Evolutionary conservation across 2,888 invertebrate genomes (phyloP).

Genomic region (Sminthurides aquaticus): DNA sequence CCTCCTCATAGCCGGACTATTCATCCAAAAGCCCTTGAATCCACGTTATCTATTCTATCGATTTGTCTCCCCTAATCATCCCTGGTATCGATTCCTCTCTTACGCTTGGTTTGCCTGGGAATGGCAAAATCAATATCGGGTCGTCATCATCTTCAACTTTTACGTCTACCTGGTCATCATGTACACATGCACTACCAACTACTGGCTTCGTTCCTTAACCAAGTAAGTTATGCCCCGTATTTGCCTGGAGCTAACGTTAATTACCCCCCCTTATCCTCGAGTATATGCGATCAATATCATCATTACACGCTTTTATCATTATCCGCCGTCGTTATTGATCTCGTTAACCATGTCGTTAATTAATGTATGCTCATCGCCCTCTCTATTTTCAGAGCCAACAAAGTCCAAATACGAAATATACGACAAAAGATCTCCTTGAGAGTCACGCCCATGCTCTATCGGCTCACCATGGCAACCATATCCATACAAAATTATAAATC

Average conservation of each 20-base stretch:
- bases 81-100: slow-evolving; percentile 1
- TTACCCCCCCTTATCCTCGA: too few relatives aligned
- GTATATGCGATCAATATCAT: too few relatives aligned
- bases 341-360: too few relatives aligned
- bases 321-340: too few relatives aligned
- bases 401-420: too few relatives aligned
- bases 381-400: too few relatives aligned
- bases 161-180: slow-evolving; percentile 9
- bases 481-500: slow-evolving; percentile 9
- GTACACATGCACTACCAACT: slow-evolving; percentile 7
- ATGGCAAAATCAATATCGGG: slow-evolving; percentile 9
- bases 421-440: background rate
- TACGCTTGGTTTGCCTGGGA: slow-evolving; percentile 10
- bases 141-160: slow-evolving; percentile 12
- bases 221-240: slow-evolving; percentile 5
- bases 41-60: slow-evolving; percentile 7
- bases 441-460: background rate
- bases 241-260: too few relatives aligned
- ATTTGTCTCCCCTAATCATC: background rate
- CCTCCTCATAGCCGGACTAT: slow-evolving; percentile 2
- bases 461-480: slow-evolving; percentile 1
- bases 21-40: slow-evolving; percentile 11
- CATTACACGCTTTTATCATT: too few relatives aligned
- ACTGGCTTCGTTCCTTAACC: background rate
- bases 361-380: too few relatives aligned